Percentiles rank a stretch among this genome's conserved stretches.
phyloP scores from a whole-genome alignment of 2,888 invertebrate species.

The Xestia rhomboidea region DNA sequence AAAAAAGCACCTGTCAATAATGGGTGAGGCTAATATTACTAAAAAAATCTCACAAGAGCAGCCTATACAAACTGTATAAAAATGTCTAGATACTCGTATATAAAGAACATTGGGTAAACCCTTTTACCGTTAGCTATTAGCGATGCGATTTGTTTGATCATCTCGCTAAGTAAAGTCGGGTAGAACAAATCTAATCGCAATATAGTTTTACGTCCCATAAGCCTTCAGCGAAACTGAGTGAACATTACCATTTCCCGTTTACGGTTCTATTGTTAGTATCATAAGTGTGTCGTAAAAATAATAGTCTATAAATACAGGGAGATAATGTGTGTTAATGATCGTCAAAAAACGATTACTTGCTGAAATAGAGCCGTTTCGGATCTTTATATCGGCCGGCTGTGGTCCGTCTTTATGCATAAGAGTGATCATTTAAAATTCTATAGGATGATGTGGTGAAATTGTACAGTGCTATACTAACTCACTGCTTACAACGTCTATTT shows the following conservation, averaged over 20 bases:
- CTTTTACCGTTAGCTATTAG: constrained; percentile 20
- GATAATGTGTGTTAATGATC: constrained; percentile 75
- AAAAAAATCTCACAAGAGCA: neutral
- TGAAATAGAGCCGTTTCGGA: constrained; percentile 72
- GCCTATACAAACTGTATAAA: neutral
- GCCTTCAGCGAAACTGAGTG: constrained; percentile 24
- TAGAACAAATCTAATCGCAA: constrained; percentile 15
- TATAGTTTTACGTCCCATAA: constrained; percentile 21
- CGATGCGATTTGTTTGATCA: constrained; percentile 22
- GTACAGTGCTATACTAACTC: neutral
- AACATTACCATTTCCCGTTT: constrained; percentile 46
- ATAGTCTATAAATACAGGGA: constrained; percentile 79
- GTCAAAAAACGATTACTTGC: constrained; percentile 79
- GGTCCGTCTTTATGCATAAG: neutral
- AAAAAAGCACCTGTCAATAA: neutral
- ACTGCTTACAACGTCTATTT: neutral
- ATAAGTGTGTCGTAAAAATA: constrained; percentile 66
- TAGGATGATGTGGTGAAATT: constrained; percentile 5
- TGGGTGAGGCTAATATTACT: neutral
- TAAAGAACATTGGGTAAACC: neutral
- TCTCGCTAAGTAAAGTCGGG: neutral
- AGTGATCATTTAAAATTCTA: neutral
- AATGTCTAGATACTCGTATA: neutral
- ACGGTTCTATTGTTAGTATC: constrained; percentile 40
- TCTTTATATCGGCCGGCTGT: constrained; percentile 69